Percentiles rank a stretch among this genome's conserved stretches.
Conservation (phyloP, 2,888 invertebrate genomes). For the Cataglyphis cursor region DNA sequence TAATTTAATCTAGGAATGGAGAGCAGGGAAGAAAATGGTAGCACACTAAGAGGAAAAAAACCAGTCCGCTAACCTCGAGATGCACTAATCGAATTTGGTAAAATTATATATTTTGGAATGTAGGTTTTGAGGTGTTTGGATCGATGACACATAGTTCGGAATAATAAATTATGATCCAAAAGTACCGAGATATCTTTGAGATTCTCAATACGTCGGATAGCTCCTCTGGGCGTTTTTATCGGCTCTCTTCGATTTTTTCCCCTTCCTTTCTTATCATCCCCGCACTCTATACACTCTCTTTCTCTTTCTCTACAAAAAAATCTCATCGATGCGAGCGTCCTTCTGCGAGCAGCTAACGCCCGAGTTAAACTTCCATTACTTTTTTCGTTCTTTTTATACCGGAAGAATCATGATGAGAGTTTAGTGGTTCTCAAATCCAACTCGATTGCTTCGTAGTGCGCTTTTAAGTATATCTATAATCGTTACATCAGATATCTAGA, state of each 20-base stretch:
- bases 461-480: too few relatives aligned
- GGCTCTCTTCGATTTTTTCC: slow-evolving; percentile 52
- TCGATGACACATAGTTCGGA: slow-evolving; percentile 53
- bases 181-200: slow-evolving; percentile 40
- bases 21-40: background rate
- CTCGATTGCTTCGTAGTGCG: background rate
- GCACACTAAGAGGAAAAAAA: background rate
- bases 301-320: slow-evolving; percentile 29
- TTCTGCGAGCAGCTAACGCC: slow-evolving; percentile 42
- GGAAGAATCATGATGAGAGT: slow-evolving; percentile 15
- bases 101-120: slow-evolving; percentile 44
- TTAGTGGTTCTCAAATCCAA: slow-evolving; percentile 18
- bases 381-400: slow-evolving; percentile 24
- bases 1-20: background rate
- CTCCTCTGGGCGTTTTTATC: slow-evolving; percentile 52
- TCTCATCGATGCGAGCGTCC: slow-evolving; percentile 56
- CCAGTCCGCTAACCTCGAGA: slow-evolving; percentile 10
- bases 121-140: slow-evolving; percentile 41
- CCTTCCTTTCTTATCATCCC: slow-evolving; percentile 23
- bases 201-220: slow-evolving; percentile 39
- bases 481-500: background rate
- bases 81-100: slow-evolving; percentile 25
- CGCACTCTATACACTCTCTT: background rate
- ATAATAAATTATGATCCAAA: slow-evolving; percentile 50
- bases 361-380: slow-evolving; percentile 55